A percentile compares a stretch with the other conserved stretches of the same genome.
These are phyloP conservation scores for Myopa testacea DNA, from an alignment of 2,888 invertebrate genomes.

Conservation along the genomic window DNA sequence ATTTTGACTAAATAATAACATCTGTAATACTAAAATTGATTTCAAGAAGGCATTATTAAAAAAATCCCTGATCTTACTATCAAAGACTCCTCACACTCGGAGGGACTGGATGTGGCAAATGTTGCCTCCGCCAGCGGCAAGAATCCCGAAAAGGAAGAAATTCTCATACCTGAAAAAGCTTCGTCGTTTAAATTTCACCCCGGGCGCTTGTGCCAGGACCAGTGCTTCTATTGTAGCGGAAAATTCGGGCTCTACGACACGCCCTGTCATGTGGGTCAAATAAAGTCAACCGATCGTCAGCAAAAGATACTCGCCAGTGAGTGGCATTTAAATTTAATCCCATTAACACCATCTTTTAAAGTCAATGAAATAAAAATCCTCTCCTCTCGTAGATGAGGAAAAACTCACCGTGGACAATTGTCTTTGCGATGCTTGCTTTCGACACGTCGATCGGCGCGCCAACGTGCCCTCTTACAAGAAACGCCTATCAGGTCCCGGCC, in stretches of 20 bases:
- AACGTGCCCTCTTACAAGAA: slow-evolving; percentile 78
- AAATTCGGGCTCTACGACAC: slow-evolving; percentile 89
- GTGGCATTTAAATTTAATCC: slow-evolving; percentile 56
- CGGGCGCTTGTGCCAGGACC: slow-evolving; percentile 83
- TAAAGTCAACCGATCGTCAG: slow-evolving; percentile 84
- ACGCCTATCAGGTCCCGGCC: slow-evolving; percentile 66
- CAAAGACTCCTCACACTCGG: slow-evolving; percentile 64
- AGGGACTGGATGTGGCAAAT: slow-evolving; percentile 52
- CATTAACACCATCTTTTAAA: background rate
- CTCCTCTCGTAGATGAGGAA: slow-evolving; percentile 74
- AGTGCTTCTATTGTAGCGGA: slow-evolving; percentile 88
- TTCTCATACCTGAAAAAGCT: slow-evolving; percentile 89
- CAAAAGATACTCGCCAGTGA: slow-evolving; percentile 82
- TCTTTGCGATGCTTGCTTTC: slow-evolving; percentile 87
- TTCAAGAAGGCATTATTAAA: background rate
- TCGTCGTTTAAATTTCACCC: slow-evolving; percentile 90
- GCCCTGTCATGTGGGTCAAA: slow-evolving; percentile 88
- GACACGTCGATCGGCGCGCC: slow-evolving; percentile 86
- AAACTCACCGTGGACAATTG: slow-evolving; percentile 87
- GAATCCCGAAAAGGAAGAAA: slow-evolving; percentile 68
- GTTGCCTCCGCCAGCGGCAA: slow-evolving; percentile 51
- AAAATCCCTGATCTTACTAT: background rate
- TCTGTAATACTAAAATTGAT: background rate
- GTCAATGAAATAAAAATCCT: background rate
- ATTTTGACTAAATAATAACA: background rate